Percentiles rank a stretch among this genome's conserved stretches.
phyloP scores from a whole-genome alignment of 2,797 vertebrate genomes.

The Poliocrania exsul region DNA sequence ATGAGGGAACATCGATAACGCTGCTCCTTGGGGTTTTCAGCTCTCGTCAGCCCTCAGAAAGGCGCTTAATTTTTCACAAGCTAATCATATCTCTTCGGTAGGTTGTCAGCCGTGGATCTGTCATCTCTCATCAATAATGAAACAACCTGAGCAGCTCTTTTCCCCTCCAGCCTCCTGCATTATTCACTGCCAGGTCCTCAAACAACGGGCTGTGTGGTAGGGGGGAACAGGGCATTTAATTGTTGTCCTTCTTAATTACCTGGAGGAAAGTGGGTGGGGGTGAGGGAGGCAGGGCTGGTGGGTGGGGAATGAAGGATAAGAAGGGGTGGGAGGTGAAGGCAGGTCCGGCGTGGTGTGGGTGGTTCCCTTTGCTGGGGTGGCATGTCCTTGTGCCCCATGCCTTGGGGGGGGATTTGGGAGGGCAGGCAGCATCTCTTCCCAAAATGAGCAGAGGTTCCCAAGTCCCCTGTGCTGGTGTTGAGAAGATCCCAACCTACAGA shows the following conservation, averaged over 20 bases:
- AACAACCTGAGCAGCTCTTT: constrained; percentile 36
- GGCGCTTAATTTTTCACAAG: constrained; percentile 77
- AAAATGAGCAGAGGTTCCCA: rapidly evolving
- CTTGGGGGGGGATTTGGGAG: neutral
- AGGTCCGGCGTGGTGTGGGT: rapidly evolving
- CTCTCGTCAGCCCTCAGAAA: constrained; percentile 61
- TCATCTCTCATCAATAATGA: constrained; percentile 82
- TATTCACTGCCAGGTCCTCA: constrained; percentile 73
- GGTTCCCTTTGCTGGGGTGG: neutral
- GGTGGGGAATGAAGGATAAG: neutral
- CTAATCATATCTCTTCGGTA: constrained; percentile 78
- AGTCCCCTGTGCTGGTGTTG: too few relatives aligned
- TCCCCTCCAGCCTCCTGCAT: constrained; percentile 68
- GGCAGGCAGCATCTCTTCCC: neutral
- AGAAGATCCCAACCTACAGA: neutral
- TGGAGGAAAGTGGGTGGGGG: neutral
- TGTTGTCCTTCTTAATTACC: constrained; percentile 43
- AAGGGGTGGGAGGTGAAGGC: neutral
- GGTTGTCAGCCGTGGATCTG: constrained; percentile 71
- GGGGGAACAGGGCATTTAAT: neutral
- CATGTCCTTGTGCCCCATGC: neutral
- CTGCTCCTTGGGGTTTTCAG: constrained; percentile 55
- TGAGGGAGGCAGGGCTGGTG: neutral
- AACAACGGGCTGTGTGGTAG: neutral
- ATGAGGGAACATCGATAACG: constrained; percentile 55